A percentile compares a stretch with the other conserved stretches of the same genome.
Evolutionary conservation across 1,140 invertebrate genomes (phyloP).

Genomic region (Sweltsa coloradensis): DNA sequence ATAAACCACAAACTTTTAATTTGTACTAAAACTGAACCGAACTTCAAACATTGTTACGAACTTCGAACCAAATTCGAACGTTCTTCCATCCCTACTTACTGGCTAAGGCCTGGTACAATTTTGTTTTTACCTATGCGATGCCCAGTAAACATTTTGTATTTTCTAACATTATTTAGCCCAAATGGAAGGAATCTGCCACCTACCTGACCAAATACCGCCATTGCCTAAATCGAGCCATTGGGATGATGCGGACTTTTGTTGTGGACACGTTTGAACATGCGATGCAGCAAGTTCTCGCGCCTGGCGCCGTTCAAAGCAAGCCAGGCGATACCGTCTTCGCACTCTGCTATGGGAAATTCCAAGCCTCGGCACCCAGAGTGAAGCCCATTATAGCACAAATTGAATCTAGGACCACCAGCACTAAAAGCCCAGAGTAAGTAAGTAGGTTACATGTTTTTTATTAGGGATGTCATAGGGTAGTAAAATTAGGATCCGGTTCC

Average conservation of each 20-base stretch:
- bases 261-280: constrained; percentile 58
- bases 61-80: not conserved
- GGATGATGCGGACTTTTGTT: constrained; percentile 62
- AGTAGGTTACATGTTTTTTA: not conserved
- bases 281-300: constrained; percentile 50
- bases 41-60: not conserved
- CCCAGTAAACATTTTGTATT: constrained; percentile 8
- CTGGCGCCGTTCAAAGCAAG: constrained; percentile 34
- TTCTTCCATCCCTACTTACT: not conserved
- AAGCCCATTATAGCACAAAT: constrained; percentile 69
- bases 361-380: constrained; percentile 72
- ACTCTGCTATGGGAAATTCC: constrained; percentile 88
- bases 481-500: too few species aligned
- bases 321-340: constrained; percentile 65
- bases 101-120: not conserved
- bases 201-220: constrained; percentile 67
- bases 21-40: not conserved
- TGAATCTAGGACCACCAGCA: constrained; percentile 59
- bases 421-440: constrained; percentile 52
- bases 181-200: constrained; percentile 57
- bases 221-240: constrained; percentile 65
- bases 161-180: constrained; percentile 33
- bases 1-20: not conserved
- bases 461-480: too few species aligned
- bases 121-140: not conserved